Conservation (phyloP, 2,113 vertebrate genomes). For the Apistogramma diplotaenia region DNA sequence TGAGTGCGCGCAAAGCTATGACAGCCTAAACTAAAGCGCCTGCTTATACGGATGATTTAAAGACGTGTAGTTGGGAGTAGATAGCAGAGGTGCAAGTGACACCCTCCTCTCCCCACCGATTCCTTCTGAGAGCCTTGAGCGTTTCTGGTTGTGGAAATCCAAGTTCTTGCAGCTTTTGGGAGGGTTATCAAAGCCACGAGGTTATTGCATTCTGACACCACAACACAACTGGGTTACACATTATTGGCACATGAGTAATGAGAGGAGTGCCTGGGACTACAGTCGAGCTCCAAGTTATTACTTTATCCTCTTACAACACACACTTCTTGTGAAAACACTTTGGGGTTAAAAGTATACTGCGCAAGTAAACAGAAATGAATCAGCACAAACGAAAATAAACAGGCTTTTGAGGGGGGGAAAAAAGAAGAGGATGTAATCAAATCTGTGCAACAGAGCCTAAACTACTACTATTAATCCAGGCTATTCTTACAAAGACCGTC, state of each 20-base stretch:
- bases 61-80: neutral
- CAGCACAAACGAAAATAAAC: neutral
- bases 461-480: neutral
- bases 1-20: neutral
- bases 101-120: neutral
- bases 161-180: neutral
- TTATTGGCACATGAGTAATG: conserved; percentile 14
- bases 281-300: neutral
- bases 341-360: neutral
- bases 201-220: conserved; percentile 8
- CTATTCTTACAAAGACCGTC: neutral
- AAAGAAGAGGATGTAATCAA: neutral
- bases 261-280: neutral
- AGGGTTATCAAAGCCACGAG: conserved; percentile 19
- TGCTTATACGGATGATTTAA: neutral
- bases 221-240: conserved; percentile 30
- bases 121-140: neutral
- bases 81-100: neutral
- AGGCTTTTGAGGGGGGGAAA: neutral
- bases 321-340: neutral
- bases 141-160: neutral
- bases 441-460: neutral
- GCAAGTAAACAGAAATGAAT: neutral
- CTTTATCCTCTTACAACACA: neutral
- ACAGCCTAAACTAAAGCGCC: neutral